phyloP scores from a whole-genome alignment of 2,888 invertebrate species.

The Drosophila demipolita region DNA sequence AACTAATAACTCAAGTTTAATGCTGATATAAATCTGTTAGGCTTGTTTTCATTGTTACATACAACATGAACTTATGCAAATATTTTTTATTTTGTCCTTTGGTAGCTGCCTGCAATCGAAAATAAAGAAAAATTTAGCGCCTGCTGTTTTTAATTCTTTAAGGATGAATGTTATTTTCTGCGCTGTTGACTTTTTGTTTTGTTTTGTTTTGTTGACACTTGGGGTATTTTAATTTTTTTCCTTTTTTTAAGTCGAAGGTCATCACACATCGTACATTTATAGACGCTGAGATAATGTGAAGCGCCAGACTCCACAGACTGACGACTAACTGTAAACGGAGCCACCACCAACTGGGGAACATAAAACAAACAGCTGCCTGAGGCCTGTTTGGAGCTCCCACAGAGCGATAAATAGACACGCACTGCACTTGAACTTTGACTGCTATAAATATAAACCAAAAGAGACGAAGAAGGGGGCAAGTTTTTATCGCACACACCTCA shows the following conservation, averaged over 20 bases:
- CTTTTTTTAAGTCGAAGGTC: conserved; percentile 41
- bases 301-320: conserved; percentile 12
- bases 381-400: conserved; percentile 44
- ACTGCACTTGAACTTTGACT: conserved; percentile 55
- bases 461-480: background rate
- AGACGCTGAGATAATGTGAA: conserved; percentile 56
- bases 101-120: background rate
- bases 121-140: background rate
- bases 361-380: conserved; percentile 25
- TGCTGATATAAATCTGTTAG: background rate
- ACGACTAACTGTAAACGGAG: conserved; percentile 13
- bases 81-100: background rate
- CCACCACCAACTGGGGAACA: conserved; percentile 45
- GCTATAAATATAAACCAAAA: conserved; percentile 44
- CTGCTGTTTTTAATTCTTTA: background rate
- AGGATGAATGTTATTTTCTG: background rate
- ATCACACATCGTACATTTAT: conserved; percentile 42
- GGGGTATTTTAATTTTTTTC: conserved; percentile 10
- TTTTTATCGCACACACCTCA: conserved; percentile 29
- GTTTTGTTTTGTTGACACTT: conserved; percentile 4
- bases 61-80: background rate
- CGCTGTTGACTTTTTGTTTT: background rate
- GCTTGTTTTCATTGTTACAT: background rate
- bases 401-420: conserved; percentile 49
- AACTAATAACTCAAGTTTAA: background rate